A percentile compares a stretch with the other conserved stretches of the same genome.
These are phyloP conservation scores for Pao palembangensis DNA, from an alignment of 2,113 vertebrate genomes.

Conservation along the genomic window DNA sequence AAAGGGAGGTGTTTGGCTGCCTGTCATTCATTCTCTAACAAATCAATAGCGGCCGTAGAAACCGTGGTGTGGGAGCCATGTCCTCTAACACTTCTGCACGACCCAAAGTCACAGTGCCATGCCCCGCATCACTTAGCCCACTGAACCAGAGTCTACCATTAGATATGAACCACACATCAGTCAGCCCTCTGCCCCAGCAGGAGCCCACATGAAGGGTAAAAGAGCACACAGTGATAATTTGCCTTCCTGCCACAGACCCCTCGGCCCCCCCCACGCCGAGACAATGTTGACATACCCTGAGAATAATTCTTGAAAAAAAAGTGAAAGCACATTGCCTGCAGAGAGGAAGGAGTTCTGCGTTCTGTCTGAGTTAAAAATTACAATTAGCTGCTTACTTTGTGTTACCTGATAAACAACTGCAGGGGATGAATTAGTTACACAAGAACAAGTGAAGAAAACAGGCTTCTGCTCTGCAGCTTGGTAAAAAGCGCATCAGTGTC, in stretches of 20 bases:
- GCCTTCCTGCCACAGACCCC: conserved; percentile 27
- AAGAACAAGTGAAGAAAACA: conserved; percentile 22
- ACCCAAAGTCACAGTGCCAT: conserved; percentile 58
- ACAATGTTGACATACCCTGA: conserved; percentile 26
- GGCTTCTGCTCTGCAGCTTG: conserved; percentile 45
- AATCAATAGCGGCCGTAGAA: conserved; percentile 64
- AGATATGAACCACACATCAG: conserved; percentile 64
- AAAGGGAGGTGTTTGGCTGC: conserved; percentile 19
- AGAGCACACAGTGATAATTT: conserved; percentile 53
- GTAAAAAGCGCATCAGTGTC: conserved; percentile 44
- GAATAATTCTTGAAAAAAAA: conserved; percentile 25
- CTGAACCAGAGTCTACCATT: conserved; percentile 65
- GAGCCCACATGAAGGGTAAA: conserved; percentile 59
- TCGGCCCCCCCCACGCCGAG: neutral
- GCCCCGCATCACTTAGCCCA: conserved; percentile 60
- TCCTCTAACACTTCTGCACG: conserved; percentile 51
- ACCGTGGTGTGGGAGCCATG: conserved; percentile 37
- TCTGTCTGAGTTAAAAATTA: conserved; percentile 39
- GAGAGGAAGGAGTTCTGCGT: conserved; percentile 14
- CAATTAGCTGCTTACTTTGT: conserved; percentile 55
- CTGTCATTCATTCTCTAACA: conserved; percentile 57
- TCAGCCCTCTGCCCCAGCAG: conserved; percentile 43
- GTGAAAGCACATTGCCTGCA: neutral
- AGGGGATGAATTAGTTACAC: conserved; percentile 60
- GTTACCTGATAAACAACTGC: conserved; percentile 64